Conservation (phyloP, 2,113 vertebrate genomes). For the Megalops atlanticus region DNA sequence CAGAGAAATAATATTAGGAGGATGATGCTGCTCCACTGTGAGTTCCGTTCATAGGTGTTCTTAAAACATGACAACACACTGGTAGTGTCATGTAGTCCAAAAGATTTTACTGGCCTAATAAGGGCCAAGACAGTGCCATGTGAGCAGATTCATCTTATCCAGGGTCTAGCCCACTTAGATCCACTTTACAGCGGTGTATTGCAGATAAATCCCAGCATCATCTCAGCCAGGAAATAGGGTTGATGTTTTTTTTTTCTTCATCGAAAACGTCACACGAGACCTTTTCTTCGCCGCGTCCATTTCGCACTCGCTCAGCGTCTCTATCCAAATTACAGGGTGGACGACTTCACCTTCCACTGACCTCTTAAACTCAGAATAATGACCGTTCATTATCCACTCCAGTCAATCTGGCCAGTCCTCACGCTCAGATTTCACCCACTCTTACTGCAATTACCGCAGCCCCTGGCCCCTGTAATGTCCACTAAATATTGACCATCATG, state of each 20-base stretch:
- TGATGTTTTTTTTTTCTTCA: neutral
- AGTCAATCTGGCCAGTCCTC: neutral
- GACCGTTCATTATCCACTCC: slow-evolving; percentile 1
- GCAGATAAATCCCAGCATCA: neutral
- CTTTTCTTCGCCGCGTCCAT: neutral
- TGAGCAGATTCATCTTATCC: too few relatives aligned
- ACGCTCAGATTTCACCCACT: neutral
- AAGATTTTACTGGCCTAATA: too few relatives aligned
- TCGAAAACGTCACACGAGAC: neutral
- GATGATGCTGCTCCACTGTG: too few relatives aligned
- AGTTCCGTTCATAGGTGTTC: too few relatives aligned
- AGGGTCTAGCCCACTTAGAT: too few relatives aligned
- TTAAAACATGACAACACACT: too few relatives aligned
- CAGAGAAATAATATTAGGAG: too few relatives aligned
- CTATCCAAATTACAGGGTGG: neutral
- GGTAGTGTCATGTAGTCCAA: too few relatives aligned
- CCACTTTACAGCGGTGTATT: neutral
- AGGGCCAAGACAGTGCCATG: too few relatives aligned
- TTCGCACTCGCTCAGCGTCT: neutral
- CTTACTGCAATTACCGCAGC: neutral
- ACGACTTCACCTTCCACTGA: slow-evolving; percentile 12
- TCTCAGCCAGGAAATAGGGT: neutral
- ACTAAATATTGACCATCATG: neutral
- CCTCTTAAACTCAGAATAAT: slow-evolving; percentile 14
- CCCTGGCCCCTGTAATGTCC: neutral